phyloP scores from a whole-genome alignment of 2,113 vertebrate species.

The Morone saxatilis region DNA sequence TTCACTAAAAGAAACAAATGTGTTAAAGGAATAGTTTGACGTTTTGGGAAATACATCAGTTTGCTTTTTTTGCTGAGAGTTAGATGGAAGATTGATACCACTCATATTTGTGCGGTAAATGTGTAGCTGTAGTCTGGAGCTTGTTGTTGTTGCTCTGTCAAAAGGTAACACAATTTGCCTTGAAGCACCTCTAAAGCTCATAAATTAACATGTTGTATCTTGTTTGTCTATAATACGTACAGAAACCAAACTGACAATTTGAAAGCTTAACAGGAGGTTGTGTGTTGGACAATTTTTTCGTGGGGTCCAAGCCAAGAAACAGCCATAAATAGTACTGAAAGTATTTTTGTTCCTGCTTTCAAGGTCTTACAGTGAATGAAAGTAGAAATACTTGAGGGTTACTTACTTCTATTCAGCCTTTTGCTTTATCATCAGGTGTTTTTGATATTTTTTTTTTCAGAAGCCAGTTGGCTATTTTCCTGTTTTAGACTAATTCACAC shows the following conservation, averaged over 20 bases:
- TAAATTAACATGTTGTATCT: not conserved
- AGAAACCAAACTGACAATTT: not conserved
- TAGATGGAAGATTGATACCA: too few species aligned
- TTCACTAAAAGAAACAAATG: not conserved
- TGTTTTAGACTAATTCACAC: not conserved
- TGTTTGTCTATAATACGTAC: not conserved
- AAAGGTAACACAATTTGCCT: not conserved
- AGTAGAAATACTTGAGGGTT: not conserved
- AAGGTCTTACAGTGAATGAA: not conserved
- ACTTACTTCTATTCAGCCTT: not conserved
- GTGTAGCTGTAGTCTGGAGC: not conserved
- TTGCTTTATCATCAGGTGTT: not conserved
- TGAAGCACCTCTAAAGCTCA: too few species aligned
- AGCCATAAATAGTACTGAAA: not conserved
- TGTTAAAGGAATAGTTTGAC: not conserved
- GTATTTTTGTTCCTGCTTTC: not conserved
- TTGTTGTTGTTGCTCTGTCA: not conserved
- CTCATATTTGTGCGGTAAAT: not conserved
- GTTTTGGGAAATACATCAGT: not conserved
- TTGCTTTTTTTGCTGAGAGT: not conserved
- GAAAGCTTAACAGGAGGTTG: not conserved
- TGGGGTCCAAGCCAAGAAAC: not conserved
- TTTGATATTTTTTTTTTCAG: not conserved
- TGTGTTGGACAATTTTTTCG: not conserved
- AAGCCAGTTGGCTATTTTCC: not conserved